Evolutionary conservation across 2,797 vertebrate genomes (phyloP), one percentile per base, ranked within the genome.

Genomic region (Babyrousa celebensis): DNA sequence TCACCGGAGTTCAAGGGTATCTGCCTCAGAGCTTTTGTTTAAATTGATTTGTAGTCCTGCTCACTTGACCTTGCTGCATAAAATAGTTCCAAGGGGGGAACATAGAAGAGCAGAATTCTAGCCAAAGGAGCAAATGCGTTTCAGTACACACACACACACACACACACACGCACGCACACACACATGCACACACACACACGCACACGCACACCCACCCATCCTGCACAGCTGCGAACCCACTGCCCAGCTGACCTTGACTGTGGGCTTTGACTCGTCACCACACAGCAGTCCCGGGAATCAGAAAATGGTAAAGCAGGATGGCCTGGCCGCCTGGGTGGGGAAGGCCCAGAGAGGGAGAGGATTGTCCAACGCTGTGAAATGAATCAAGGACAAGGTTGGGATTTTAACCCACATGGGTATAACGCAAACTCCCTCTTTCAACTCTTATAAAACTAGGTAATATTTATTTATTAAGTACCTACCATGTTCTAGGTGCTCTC

Each of bases 11-110:
- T 98, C 96, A 97, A 97, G 94, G 91, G 89, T 96, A 94, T 68
- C 96, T 98, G 92, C 84, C 97, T 89, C 95, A 92, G 91, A 40
- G 17, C 91, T 95, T 97, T 98, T 95, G 95, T 98, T 98, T 96
- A 95, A 96, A 96, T 79, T 68, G 91, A 97, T 98, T 98, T 97
- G 93, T 95, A 96, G 9, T 67, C 77, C 54, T 54, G 84, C 56
- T 92, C 67, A n/a, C 96, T 92, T 96, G 98, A 97, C 95, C 91
- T 97, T 89, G 83, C 96, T 97, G 95, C 85, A 93, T 79, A 96
- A 97, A 98, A 96, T 68, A 96, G 91, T 82, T 96, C 68, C 63
- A 58, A 65, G 62, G 54, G 86, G 43, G 56, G 2, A 68, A 84
- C 9, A 89, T 74, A 94, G 85, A 74, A 25, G 90, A 90, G 4